Percentiles rank a stretch among this genome's conserved stretches.
phyloP scores from a whole-genome alignment of 2,113 vertebrate genomes.

The Pollachius pollachius region DNA sequence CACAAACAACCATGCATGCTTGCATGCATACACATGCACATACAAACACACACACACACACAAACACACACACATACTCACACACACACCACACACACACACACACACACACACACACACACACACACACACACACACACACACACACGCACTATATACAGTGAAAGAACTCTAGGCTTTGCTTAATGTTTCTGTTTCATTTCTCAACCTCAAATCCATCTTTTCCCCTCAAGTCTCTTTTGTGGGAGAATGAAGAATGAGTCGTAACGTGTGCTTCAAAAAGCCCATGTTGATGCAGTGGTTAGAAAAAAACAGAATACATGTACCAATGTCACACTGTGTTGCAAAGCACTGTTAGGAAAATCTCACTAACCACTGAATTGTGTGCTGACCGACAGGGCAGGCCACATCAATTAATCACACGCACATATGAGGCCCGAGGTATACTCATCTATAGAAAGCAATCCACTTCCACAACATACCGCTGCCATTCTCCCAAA shows the following conservation, averaged over 20 bases:
- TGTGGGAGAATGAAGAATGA: not conserved
- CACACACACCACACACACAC: no score
- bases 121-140: no score
- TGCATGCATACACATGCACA: no score
- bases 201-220: no score
- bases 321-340: slow-evolving; percentile 14
- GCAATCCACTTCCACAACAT: slow-evolving; percentile 37
- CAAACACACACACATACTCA: not conserved
- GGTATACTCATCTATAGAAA: slow-evolving; percentile 43
- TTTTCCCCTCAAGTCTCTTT: no score
- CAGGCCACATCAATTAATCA: slow-evolving; percentile 53
- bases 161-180: no score
- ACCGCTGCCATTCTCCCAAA: slow-evolving; percentile 38
- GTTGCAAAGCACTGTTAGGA: slow-evolving; percentile 19
- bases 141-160: no score
- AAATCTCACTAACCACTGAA: slow-evolving; percentile 40
- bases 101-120: no score
- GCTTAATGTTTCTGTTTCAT: no score
- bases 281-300: not conserved
- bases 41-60: no score
- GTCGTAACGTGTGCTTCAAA: not conserved
- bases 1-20: no score
- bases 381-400: slow-evolving; percentile 34
- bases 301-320: slow-evolving; percentile 2
- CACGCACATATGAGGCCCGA: slow-evolving; percentile 25